Conservation (phyloP, 2,888 invertebrate genomes). For the Epirrita christyi region DNA sequence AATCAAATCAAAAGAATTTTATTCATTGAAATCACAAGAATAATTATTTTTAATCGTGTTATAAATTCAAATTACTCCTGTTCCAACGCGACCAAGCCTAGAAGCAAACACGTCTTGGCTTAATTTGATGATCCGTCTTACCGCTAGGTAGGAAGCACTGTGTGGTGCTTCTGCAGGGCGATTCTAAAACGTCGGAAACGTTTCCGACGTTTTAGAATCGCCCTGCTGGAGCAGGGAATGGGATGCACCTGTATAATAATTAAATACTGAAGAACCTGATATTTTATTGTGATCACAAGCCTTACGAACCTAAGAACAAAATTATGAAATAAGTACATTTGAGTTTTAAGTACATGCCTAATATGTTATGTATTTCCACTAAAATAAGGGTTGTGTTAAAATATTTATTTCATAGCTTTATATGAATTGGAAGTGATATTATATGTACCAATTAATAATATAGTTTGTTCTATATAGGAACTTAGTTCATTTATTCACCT, state of each 20-base stretch:
- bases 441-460: constrained; percentile 3
- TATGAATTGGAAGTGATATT: constrained; percentile 22
- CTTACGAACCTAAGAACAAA: constrained; percentile 2
- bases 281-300: not conserved
- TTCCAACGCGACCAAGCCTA: too few relatives aligned
- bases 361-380: not conserved
- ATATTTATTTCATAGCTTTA: constrained; percentile 10
- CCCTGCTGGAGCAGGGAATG: too few relatives aligned
- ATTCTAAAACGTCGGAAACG: too few relatives aligned
- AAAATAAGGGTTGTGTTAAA: not conserved
- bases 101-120: too few relatives aligned
- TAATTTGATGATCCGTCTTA: too few relatives aligned
- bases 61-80: too few relatives aligned
- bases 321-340: not conserved
- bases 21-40: too few relatives aligned
- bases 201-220: too few relatives aligned
- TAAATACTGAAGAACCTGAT: not conserved
- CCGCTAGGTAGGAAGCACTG: too few relatives aligned
- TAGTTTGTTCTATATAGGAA: constrained; percentile 7
- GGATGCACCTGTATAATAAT: not conserved
- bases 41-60: too few relatives aligned
- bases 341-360: not conserved
- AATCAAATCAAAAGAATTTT: too few relatives aligned
- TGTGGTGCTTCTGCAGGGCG: too few relatives aligned
- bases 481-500: constrained; percentile 26